phyloP scores from a whole-genome alignment of 2,113 vertebrate genomes.

The Amia ocellicauda region DNA sequence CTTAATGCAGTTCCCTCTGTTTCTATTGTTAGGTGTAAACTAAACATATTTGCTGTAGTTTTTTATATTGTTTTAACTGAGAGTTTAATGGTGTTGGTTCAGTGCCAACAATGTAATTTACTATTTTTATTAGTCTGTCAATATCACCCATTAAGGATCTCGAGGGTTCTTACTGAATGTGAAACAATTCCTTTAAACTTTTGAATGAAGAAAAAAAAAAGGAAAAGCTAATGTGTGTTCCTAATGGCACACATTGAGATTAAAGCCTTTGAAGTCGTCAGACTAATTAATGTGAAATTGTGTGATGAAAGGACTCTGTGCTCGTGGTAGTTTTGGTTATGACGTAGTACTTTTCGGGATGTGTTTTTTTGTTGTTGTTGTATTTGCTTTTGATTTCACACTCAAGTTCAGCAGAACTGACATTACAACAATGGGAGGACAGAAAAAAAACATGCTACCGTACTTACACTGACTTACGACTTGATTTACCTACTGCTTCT shows the following conservation, averaged over 20 bases:
- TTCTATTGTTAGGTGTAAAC: slow-evolving; percentile 21
- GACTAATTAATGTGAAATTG: slow-evolving; percentile 61
- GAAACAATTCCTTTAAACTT: slow-evolving; percentile 54
- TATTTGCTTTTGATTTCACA: slow-evolving; percentile 8
- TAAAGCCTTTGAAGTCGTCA: slow-evolving; percentile 56
- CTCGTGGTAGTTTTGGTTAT: slow-evolving; percentile 19
- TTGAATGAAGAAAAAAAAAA: slow-evolving; percentile 52
- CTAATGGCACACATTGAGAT: slow-evolving; percentile 45
- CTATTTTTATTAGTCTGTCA: slow-evolving; percentile 74
- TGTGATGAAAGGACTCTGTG: slow-evolving; percentile 39
- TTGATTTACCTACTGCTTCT: too few relatives aligned
- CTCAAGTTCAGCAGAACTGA: too few relatives aligned
- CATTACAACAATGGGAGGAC: too few relatives aligned
- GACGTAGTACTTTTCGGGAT: not conserved
- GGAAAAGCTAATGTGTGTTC: slow-evolving; percentile 54
- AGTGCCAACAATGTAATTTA: slow-evolving; percentile 63
- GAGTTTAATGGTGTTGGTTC: slow-evolving; percentile 67
- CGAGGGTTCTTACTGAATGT: slow-evolving; percentile 55
- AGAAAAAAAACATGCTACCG: too few relatives aligned
- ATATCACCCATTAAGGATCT: slow-evolving; percentile 67
- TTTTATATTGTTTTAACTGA: slow-evolving; percentile 50
- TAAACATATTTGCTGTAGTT: slow-evolving; percentile 42
- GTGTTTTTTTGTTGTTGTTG: too few relatives aligned
- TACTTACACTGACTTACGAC: too few relatives aligned
- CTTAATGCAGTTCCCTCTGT: slow-evolving; percentile 23